Evolutionary conservation across 2,113 vertebrate species (phyloP).

Genomic region (Lanius ludovicianus): DNA sequence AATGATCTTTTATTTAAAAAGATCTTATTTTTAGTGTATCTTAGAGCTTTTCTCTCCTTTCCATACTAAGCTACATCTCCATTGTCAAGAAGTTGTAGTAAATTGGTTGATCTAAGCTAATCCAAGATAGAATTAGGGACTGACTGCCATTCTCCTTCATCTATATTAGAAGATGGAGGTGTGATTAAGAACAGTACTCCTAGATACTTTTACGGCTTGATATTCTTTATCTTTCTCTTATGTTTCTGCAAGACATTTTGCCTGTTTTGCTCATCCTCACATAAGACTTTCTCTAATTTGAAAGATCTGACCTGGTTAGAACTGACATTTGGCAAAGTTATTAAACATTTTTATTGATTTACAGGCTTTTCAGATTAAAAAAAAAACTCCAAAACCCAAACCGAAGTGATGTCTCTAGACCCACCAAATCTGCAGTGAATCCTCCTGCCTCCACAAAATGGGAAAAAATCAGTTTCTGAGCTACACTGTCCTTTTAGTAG

Average conservation of each 20-base stretch:
- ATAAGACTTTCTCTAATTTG: background rate
- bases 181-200: background rate
- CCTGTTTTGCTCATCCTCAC: background rate
- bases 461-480: background rate
- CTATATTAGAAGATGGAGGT: background rate
- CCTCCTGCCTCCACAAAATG: background rate
- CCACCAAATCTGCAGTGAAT: background rate
- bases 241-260: background rate
- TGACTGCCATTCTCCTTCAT: background rate
- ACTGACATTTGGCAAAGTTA: background rate
- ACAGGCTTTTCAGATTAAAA: background rate
- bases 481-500: background rate
- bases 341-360: background rate
- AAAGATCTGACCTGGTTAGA: background rate
- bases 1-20: background rate
- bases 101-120: background rate
- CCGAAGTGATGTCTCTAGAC: background rate
- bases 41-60: background rate
- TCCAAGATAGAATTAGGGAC: background rate
- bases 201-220: background rate
- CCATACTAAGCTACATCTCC: background rate
- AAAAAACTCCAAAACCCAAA: background rate
- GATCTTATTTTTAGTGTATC: background rate
- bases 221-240: background rate
- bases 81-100: background rate